Evolutionary conservation across 2,113 vertebrate genomes (phyloP).

Genomic region (Rhabdornis inornatus): DNA sequence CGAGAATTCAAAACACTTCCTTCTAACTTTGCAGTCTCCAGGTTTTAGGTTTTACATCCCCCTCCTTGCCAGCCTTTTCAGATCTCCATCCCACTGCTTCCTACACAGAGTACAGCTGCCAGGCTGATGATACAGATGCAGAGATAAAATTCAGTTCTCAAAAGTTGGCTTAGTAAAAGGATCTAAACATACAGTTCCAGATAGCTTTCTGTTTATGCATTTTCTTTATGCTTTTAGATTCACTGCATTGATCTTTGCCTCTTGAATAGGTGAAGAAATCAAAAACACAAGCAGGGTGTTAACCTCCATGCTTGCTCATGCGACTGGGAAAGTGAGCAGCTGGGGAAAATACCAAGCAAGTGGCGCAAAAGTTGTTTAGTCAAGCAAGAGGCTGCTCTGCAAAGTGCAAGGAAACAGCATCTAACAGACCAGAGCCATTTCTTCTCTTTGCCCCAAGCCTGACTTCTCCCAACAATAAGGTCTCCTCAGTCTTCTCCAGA

Average conservation of each 20-base stretch:
- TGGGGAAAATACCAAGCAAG: background rate
- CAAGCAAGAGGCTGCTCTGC: background rate
- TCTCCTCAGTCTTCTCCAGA: background rate
- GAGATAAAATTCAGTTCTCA: background rate
- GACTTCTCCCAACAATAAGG: background rate
- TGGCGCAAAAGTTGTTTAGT: background rate
- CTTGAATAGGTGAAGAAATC: background rate
- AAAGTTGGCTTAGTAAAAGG: background rate
- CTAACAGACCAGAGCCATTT: background rate
- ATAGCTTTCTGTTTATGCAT: background rate
- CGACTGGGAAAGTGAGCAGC: background rate
- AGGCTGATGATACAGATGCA: conserved; percentile 31
- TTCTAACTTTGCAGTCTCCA: background rate
- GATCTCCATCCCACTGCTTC: conserved; percentile 25
- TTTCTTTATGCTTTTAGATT: background rate
- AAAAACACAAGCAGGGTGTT: background rate
- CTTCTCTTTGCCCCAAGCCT: background rate
- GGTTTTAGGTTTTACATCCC: background rate
- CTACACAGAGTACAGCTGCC: conserved; percentile 46
- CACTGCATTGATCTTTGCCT: background rate
- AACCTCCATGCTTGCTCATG: accelerated
- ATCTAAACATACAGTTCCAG: background rate
- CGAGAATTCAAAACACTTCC: background rate
- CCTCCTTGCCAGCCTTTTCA: conserved; percentile 24
- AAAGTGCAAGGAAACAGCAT: background rate